These are phyloP conservation scores for Onychostoma macrolepis DNA, from an alignment of 2,113 vertebrate species.

Conservation along the genomic window DNA sequence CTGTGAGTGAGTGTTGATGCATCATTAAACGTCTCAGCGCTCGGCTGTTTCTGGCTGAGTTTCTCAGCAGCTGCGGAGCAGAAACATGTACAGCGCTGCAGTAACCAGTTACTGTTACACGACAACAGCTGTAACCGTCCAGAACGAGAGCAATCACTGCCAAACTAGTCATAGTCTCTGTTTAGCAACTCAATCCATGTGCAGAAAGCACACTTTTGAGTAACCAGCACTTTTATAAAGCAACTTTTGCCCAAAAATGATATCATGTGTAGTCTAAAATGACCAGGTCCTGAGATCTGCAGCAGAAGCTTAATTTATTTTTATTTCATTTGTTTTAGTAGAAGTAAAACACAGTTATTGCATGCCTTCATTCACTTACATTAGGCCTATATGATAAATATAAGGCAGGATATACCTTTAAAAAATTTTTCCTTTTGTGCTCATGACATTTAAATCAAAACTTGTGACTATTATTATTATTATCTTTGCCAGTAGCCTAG, in stretches of 20 bases:
- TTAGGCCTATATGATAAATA: not conserved
- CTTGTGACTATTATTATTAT: not conserved
- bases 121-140: not conserved
- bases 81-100: slow-evolving; percentile 1
- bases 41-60: not conserved
- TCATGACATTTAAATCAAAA: not conserved
- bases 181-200: not conserved
- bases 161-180: not conserved
- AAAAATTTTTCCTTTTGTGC: not conserved
- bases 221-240: not conserved
- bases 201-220: not conserved
- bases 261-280: not conserved
- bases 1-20: not conserved
- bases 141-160: not conserved
- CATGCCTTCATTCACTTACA: not conserved
- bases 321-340: not conserved
- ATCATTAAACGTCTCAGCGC: not conserved
- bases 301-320: not conserved
- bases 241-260: not conserved
- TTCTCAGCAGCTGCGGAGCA: slow-evolving; percentile 5
- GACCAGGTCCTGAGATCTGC: not conserved
- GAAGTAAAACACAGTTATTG: not conserved
- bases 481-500: too few relatives aligned
- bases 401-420: too few relatives aligned
- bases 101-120: not conserved